Base-by-base conservation (phyloP, 2,113 vertebrate species). In the Axis porcinus region DNA sequence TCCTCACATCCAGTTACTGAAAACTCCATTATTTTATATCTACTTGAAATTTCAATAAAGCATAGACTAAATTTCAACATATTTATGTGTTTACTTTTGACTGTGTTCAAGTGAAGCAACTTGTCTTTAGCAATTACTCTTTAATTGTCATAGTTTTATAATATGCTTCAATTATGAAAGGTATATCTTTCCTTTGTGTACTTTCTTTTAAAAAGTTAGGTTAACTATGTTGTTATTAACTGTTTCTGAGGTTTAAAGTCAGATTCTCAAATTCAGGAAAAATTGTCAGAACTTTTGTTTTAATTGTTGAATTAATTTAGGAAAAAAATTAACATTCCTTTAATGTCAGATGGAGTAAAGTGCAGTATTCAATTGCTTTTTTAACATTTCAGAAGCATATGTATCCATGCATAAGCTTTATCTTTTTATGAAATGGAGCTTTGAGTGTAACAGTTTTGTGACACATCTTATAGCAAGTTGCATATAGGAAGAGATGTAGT, bases 331-430 rank as follows among this genome's bases (percentile, higher is more conserved):
- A 7, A 36, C 17, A 50, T 70, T 15, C 50, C 52, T 74, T 28
- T 27, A 82, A 93, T 13, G 1, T 7, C 5, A 47, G 25, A n/a
- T 6, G 50, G 4, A 47, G 1, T 30, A 74, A 57, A 82, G 3
- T 0, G 0, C 15, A 91, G 19, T 27, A 9, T 36, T 76, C 21
- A 14, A 2, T 76, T 47, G 14, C 1, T 21, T 0, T 81, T 70
- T 43, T 40, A 85, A 43, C 8, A 45, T 2, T 91, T 88, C 47
- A 15, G 0, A 55, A 81, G 9, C 0, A 13, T 12, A 5, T 10
- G 40, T 23, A 52, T 90, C 14, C 43, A n/a, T 58, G 4, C 40
- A 1, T 28, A 57, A 15, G 1, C 4, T 27, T 86, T 47, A n/a
- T n/a, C n/a, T 84, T 90, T 81, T 86, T 86, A 7, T n/a, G 43